Base-by-base conservation (phyloP, 1,140 invertebrate genomes). In the Prorops nasuta region DNA sequence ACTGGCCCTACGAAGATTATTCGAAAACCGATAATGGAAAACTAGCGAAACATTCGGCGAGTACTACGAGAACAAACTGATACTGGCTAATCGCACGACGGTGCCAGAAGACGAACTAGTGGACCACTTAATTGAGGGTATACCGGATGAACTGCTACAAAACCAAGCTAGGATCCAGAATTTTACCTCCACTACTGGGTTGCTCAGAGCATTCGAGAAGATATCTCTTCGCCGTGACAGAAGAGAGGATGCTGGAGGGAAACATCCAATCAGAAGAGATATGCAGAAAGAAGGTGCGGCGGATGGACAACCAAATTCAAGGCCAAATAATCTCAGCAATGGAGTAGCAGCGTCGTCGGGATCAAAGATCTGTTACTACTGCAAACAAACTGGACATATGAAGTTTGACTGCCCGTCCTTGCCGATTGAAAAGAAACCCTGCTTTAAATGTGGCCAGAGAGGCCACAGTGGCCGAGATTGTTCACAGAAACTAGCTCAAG, bases 101-200 rank as follows among this genome's bases (percentile, higher is more conserved):
- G 22, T 49, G 17, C 18, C 28, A 9, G 19, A 43, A 12, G 17
- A 16, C 4, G 20, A 32, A 10, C 28, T 49, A 15, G 9, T 22
- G 17, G 24, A 49, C 9, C 42, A 40, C n/a, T n/a, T n/a, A n/a
- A n/a, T n/a, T n/a, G n/a, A n/a, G n/a, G n/a, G n/a, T n/a, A n/a
- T n/a, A n/a, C 24, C 47, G 2, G 39, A 49, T 17, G 15, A 21
- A 18, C 21, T 9, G 3, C 35, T 49, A 19, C 32, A 39, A 6
- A 39, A 49, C 17, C 40, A 49, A 20, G 47, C 40, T 8, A 7
- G 16, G 21, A 10, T 49, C 4, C 47, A 49, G 35, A 14, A 14
- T 2, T 41, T 37, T 40, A 14, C 3, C 14, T 16, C 21, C 6
- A 12, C 24, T 7, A 12, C 24, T 6, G 24, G 12, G 6, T 28